Evolutionary conservation across 1,140 invertebrate species (phyloP).

Genomic region (Lineus longissimus): DNA sequence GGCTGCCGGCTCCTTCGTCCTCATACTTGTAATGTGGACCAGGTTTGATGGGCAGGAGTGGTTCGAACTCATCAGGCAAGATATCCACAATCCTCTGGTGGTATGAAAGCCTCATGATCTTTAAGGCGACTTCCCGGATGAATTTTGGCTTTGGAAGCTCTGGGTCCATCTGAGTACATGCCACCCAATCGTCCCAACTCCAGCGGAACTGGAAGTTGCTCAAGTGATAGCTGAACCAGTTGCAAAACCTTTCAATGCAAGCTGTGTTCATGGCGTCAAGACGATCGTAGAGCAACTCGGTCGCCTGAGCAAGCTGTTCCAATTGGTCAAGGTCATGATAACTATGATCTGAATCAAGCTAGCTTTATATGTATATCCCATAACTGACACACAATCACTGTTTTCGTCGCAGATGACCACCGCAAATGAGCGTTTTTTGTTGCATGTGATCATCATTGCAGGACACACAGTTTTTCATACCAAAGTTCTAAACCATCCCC

Average conservation of each 20-base stretch:
- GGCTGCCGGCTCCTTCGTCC: conserved; percentile 60
- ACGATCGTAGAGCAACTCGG: conserved; percentile 92
- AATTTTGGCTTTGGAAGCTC: conserved; percentile 96
- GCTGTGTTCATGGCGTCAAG: conserved; percentile 95
- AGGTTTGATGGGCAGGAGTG: conserved; percentile 71
- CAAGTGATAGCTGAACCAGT: conserved; percentile 98
- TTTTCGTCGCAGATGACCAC: no score
- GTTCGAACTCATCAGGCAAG: conserved; percentile 81
- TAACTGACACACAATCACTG: conserved; percentile 7
- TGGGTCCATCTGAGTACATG: conserved; percentile 60
- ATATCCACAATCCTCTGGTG: conserved; percentile 88
- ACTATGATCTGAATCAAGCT: no score
- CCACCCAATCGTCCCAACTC: conserved; percentile 77
- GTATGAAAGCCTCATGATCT: conserved; percentile 89
- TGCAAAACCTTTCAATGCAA: conserved; percentile 94
- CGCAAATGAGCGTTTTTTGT: no score
- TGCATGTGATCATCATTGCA: no score
- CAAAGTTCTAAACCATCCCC: no score
- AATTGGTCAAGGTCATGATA: conserved; percentile 25
- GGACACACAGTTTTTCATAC: no score
- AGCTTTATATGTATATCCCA: no score
- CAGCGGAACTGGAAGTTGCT: conserved; percentile 99
- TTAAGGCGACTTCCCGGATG: conserved; percentile 85
- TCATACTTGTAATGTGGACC: conserved; percentile 56
- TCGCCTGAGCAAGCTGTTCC: conserved; percentile 85